Conservation (phyloP, 23 tunicate species). For the Ciona savignyi region DNA sequence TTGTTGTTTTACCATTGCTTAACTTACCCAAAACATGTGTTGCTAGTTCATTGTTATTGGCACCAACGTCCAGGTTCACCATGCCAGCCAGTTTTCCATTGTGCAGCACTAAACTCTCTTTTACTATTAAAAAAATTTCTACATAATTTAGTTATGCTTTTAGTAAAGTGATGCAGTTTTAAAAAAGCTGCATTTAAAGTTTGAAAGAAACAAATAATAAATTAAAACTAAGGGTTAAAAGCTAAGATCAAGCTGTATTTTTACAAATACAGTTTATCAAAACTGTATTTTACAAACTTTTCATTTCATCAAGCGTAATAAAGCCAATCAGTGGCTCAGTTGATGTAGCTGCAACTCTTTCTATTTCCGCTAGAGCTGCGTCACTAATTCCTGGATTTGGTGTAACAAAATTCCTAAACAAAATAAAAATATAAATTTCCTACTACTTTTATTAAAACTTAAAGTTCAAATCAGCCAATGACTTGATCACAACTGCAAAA, state of each 20-base stretch:
- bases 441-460: too few relatives aligned
- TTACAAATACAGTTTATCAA: too few relatives aligned
- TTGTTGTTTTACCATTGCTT: background rate
- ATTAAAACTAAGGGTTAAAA: too few relatives aligned
- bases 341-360: background rate
- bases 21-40: slow-evolving; percentile 15
- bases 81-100: slow-evolving; percentile 29
- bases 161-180: too few relatives aligned
- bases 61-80: background rate
- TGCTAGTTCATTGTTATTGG: background rate
- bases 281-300: slow-evolving; percentile 5
- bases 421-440: too few relatives aligned
- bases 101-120: slow-evolving; percentile 19
- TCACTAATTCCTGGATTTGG: slow-evolving; percentile 21
- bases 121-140: too few relatives aligned
- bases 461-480: too few relatives aligned
- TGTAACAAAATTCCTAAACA: slow-evolving; percentile 21
- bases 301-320: slow-evolving; percentile 29
- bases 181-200: too few relatives aligned
- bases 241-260: background rate
- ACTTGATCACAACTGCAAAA: too few relatives aligned
- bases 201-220: too few relatives aligned
- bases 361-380: slow-evolving; percentile 11
- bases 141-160: too few relatives aligned
- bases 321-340: background rate